A percentile compares a stretch with the other conserved stretches of the same genome.
These are phyloP conservation scores for Phoxinus dragarum DNA, from an alignment of 2,797 vertebrate species.

Conservation along the genomic window DNA sequence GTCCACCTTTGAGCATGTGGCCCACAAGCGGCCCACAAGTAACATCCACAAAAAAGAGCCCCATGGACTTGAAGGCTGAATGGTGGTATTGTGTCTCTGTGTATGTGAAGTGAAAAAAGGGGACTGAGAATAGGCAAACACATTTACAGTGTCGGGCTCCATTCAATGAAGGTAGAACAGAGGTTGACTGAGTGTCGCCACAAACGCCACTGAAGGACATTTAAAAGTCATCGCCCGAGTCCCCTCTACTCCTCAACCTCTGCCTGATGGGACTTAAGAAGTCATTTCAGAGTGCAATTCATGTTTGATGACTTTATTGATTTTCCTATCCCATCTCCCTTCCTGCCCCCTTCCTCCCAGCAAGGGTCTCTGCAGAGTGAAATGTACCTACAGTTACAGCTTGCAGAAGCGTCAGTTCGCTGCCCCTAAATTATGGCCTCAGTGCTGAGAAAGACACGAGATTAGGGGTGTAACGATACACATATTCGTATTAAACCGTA, in stretches of 20 bases:
- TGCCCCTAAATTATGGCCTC: constrained; percentile 26
- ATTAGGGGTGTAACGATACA: neutral
- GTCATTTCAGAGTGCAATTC: constrained; percentile 78
- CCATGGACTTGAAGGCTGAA: neutral
- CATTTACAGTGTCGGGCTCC: constrained; percentile 34
- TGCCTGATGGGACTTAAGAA: constrained; percentile 76
- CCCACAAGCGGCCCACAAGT: neutral
- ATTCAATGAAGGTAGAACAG: constrained; percentile 32
- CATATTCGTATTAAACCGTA: too few relatives aligned
- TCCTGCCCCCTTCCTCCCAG: constrained; percentile 55
- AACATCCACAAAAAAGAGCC: neutral
- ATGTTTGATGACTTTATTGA: constrained; percentile 84
- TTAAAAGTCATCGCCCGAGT: constrained; percentile 64
- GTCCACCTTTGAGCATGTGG: neutral
- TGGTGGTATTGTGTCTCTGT: neutral
- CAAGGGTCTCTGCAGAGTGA: constrained; percentile 63
- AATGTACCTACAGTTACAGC: constrained; percentile 63
- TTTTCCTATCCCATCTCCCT: constrained; percentile 68
- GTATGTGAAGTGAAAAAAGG: neutral
- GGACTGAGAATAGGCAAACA: constrained; percentile 25
- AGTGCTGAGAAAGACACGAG: neutral
- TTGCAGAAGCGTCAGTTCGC: constrained; percentile 30
- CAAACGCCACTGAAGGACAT: constrained; percentile 69
- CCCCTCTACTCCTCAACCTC: constrained; percentile 45
- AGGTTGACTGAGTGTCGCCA: constrained; percentile 65